These are phyloP conservation scores for Hirtodrosophila confusa DNA, from an alignment of 2,888 invertebrate species.

Conservation along the genomic window DNA sequence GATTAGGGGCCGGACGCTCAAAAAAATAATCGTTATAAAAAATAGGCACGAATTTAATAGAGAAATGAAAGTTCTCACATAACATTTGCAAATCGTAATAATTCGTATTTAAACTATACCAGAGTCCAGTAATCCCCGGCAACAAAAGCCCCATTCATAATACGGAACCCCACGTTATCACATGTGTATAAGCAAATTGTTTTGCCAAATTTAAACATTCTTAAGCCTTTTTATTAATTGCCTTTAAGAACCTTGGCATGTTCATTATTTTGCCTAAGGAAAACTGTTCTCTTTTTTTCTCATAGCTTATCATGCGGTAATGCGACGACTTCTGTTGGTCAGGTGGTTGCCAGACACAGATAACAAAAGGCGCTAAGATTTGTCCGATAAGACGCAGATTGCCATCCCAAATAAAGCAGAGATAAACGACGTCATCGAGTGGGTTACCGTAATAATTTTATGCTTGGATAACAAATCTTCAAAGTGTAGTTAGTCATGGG, in stretches of 20 bases:
- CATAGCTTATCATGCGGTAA: slow-evolving; percentile 49
- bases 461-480: slow-evolving; percentile 25
- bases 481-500: slow-evolving; percentile 19
- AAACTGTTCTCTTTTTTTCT: slow-evolving; percentile 15
- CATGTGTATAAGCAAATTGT: slow-evolving; percentile 3
- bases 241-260: slow-evolving; percentile 18
- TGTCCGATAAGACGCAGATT: slow-evolving; percentile 21
- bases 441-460: slow-evolving; percentile 25
- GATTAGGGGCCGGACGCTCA: slow-evolving; percentile 1
- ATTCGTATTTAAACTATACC: too few species aligned
- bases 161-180: background rate
- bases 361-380: slow-evolving; percentile 9
- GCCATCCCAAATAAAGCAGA: slow-evolving; percentile 3
- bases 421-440: slow-evolving; percentile 45
- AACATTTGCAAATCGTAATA: too few species aligned
- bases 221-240: slow-evolving; percentile 42
- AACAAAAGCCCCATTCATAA: background rate
- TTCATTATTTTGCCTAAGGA: slow-evolving; percentile 34
- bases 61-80: too few species aligned
- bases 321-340: slow-evolving; percentile 53
- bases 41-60: slow-evolving; percentile 1
- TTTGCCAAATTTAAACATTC: slow-evolving; percentile 16
- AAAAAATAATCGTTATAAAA: slow-evolving; percentile 1
- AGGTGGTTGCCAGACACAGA: slow-evolving; percentile 49
- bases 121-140: too few species aligned